Evolutionary conservation across 2,797 vertebrate genomes (phyloP).

Genomic region (Sebastes cheni): DNA sequence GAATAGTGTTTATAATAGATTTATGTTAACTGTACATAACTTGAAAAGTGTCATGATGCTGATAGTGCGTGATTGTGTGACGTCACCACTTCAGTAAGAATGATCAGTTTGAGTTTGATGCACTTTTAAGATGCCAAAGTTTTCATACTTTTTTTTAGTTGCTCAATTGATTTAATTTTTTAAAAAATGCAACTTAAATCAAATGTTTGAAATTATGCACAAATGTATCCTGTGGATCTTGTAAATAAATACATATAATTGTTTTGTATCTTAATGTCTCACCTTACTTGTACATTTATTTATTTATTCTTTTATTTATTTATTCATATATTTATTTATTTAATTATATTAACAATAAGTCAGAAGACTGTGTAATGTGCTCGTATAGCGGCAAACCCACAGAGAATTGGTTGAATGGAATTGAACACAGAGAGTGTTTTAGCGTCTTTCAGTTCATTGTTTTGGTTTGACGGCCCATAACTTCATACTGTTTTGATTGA

Average conservation of each 20-base stretch:
- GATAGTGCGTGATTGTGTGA: not conserved
- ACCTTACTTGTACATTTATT: not conserved
- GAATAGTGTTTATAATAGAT: not conserved
- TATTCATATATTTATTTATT: not conserved
- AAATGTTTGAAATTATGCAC: not conserved
- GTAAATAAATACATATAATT: slow-evolving; percentile 7
- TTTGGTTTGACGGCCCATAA: too few species aligned
- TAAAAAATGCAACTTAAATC: not conserved
- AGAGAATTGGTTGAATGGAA: too few species aligned
- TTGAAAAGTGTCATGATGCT: not conserved
- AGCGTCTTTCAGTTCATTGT: too few species aligned
- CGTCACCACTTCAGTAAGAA: not conserved
- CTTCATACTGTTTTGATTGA: too few species aligned
- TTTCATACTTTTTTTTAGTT: not conserved
- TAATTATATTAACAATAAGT: not conserved
- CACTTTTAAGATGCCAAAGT: not conserved
- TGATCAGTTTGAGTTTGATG: not conserved
- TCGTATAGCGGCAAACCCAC: too few species aligned
- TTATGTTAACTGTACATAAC: not conserved
- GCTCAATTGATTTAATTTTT: too few species aligned
- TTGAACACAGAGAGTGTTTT: too few species aligned
- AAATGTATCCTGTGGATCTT: slow-evolving; percentile 1
- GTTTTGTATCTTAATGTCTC: not conserved
- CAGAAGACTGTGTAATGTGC: not conserved
- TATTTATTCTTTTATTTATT: too few species aligned